A percentile compares a stretch with the other conserved stretches of the same genome.
phyloP scores from a whole-genome alignment of 1,140 invertebrate genomes.

The Aphelenchoides fujianensis region DNA sequence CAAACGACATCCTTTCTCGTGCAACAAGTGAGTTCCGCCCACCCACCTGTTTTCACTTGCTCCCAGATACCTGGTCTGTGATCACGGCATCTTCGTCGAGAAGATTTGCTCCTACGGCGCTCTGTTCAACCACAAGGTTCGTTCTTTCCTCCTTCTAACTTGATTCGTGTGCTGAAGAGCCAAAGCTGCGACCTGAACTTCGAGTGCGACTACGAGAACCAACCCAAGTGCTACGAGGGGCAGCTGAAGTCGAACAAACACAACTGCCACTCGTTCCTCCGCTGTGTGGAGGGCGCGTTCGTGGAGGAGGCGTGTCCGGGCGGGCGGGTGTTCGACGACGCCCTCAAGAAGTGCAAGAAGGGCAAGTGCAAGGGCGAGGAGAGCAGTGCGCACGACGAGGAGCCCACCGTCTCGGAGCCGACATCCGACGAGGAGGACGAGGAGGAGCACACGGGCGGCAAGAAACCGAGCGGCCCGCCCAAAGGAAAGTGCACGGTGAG shows the following conservation, averaged over 20 bases:
- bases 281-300: not conserved
- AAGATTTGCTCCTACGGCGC: constrained; percentile 3
- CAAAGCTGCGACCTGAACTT: constrained; percentile 10
- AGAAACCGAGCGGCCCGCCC: not conserved
- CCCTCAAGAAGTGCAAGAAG: not conserved
- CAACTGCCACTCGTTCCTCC: not conserved
- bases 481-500: constrained; percentile 5
- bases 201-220: constrained; percentile 13
- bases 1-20: not conserved
- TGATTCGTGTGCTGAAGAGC: not conserved
- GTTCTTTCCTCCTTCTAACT: not conserved
- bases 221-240: constrained; percentile 15
- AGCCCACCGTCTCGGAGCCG: not conserved
- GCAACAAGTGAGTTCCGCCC: no score
- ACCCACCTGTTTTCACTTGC: no score
- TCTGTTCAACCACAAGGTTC: constrained; percentile 6
- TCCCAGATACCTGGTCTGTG: constrained; percentile 4
- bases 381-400: not conserved
- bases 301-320: not conserved
- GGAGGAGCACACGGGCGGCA: not conserved
- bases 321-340: not conserved
- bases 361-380: constrained; percentile 1
- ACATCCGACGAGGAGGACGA: not conserved
- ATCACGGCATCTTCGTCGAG: constrained; percentile 4
- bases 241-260: not conserved